phyloP scores from a whole-genome alignment of 2,888 invertebrate species.

The Thereva unica region DNA sequence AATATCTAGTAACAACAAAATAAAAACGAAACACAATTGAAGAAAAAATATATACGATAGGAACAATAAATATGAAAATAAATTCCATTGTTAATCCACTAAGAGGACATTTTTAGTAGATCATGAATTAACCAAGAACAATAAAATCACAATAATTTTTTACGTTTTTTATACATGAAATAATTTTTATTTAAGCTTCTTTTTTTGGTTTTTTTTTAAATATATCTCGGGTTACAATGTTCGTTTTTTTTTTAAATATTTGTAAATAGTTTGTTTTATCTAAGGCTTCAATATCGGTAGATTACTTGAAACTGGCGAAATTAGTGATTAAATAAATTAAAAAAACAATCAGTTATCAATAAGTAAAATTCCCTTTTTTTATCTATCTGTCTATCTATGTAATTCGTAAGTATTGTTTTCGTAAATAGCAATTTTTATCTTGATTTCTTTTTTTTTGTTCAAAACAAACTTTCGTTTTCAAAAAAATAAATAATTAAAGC shows the following conservation, averaged over 20 bases:
- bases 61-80: too few species aligned
- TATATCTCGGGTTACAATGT: background rate
- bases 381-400: slow-evolving; percentile 20
- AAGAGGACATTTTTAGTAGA: background rate
- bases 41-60: too few species aligned
- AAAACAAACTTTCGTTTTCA: slow-evolving; percentile 20
- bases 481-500: slow-evolving; percentile 32
- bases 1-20: too few species aligned
- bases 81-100: too few species aligned
- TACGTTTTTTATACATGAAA: slow-evolving; percentile 27
- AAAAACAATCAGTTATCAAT: slow-evolving; percentile 35
- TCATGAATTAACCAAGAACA: slow-evolving; percentile 5
- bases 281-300: slow-evolving; percentile 27
- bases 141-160: slow-evolving; percentile 29
- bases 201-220: slow-evolving; percentile 23
- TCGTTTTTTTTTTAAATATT: slow-evolving; percentile 10
- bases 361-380: slow-evolving; percentile 30
- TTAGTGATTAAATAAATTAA: slow-evolving; percentile 35
- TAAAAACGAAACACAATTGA: too few species aligned
- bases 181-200: slow-evolving; percentile 19
- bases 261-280: slow-evolving; percentile 6
- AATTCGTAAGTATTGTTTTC: background rate
- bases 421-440: background rate
- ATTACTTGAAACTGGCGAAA: slow-evolving; percentile 28
- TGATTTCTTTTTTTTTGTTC: slow-evolving; percentile 2